phyloP scores from a whole-genome alignment of 2,888 invertebrate genomes.

The Pollenia angustigena region DNA sequence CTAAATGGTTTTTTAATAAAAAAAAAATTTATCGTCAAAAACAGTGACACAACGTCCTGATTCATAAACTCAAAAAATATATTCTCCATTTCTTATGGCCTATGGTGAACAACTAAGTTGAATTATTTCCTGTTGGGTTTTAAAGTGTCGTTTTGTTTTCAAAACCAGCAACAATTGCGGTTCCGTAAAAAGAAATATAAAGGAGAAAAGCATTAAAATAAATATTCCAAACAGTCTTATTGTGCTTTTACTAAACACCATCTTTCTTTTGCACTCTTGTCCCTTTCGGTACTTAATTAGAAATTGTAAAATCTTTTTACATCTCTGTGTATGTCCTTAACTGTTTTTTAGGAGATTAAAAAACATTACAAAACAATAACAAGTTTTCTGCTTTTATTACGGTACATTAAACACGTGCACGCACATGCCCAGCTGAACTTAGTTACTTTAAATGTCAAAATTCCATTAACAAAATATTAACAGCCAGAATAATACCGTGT shows the following conservation, averaged over 20 bases:
- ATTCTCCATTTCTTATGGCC: slow-evolving; percentile 3
- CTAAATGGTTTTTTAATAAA: neutral
- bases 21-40: neutral
- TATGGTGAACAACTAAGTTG: neutral
- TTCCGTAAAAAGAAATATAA: slow-evolving; percentile 7
- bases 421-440: too few relatives aligned
- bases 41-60: neutral
- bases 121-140: neutral
- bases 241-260: neutral
- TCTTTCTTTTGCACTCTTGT: slow-evolving; percentile 8
- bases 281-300: neutral
- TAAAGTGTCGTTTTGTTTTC: slow-evolving; percentile 4
- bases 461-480: too few relatives aligned
- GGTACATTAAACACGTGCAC: too few relatives aligned
- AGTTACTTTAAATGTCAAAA: too few relatives aligned
- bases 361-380: too few relatives aligned
- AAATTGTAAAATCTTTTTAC: neutral
- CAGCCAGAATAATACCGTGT: too few relatives aligned
- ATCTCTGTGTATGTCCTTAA: too few relatives aligned
- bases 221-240: slow-evolving; percentile 10
- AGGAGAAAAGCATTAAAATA: slow-evolving; percentile 13
- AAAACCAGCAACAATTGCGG: neutral
- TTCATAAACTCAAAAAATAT: neutral
- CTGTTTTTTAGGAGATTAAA: too few relatives aligned
- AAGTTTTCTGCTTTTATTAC: too few relatives aligned